Conservation (phyloP, 2,113 vertebrate species). For the Tinamus guttatus region DNA sequence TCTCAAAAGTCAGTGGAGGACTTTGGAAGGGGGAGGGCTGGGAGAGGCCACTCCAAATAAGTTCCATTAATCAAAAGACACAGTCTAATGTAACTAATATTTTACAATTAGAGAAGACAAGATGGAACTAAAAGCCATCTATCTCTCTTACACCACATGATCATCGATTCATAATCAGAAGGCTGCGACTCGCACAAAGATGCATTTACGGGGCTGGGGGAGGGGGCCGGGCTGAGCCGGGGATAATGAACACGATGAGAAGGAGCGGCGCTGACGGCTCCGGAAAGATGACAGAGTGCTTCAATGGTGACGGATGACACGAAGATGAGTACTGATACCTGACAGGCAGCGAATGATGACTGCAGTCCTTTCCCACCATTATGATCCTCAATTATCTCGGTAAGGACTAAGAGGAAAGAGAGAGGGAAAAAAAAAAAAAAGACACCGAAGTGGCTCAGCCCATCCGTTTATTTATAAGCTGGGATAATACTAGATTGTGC, state of each 20-base stretch:
- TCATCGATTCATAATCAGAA: constrained; percentile 99
- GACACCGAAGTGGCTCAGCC: constrained; percentile 65
- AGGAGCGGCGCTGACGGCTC: constrained; percentile 84
- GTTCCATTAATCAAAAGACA: constrained; percentile 99
- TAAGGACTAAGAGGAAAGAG: constrained; percentile 75
- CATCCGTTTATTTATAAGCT: constrained; percentile 74
- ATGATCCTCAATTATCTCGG: constrained; percentile 92
- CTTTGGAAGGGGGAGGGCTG: constrained; percentile 90
- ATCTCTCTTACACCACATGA: constrained; percentile 99
- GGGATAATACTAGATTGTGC: constrained; percentile 51
- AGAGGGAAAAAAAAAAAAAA: background rate
- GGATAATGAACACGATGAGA: constrained; percentile 97
- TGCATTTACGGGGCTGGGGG: constrained; percentile 82
- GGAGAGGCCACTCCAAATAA: constrained; percentile 99
- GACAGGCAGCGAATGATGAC: constrained; percentile 92
- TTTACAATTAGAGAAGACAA: constrained; percentile 99
- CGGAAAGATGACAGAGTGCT: constrained; percentile 87
- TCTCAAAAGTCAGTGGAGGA: constrained; percentile 94
- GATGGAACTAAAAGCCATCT: constrained; percentile 98
- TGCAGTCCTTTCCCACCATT: constrained; percentile 86
- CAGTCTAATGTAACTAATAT: constrained; percentile 99
- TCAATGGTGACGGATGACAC: constrained; percentile 95
- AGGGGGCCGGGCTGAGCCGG: constrained; percentile 80
- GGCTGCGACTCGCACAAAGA: constrained; percentile 89
- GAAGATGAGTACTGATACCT: constrained; percentile 89